Conservation (phyloP, 2,113 vertebrate genomes). For the Craseonycteris thonglongyai region DNA sequence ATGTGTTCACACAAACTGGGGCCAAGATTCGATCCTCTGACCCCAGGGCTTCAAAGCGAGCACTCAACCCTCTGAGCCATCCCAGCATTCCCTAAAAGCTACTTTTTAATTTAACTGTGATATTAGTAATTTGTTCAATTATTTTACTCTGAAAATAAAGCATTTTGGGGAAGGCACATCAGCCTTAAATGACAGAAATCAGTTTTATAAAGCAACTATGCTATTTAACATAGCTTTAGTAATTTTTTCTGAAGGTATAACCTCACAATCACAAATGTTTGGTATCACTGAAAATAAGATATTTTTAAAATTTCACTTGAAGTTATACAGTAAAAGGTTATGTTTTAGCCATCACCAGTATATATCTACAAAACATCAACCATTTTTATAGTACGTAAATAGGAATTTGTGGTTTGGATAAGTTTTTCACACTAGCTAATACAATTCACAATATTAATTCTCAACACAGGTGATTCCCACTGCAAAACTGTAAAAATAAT, state of each 20-base stretch:
- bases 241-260: background rate
- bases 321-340: background rate
- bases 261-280: background rate
- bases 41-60: too few relatives aligned
- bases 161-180: background rate
- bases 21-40: too few relatives aligned
- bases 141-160: slow-evolving; percentile 33
- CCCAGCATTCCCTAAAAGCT: too few relatives aligned
- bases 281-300: background rate
- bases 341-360: background rate
- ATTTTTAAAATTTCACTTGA: background rate
- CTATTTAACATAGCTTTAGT: slow-evolving; percentile 15
- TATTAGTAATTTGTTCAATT: background rate
- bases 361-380: background rate
- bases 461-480: background rate
- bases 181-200: background rate
- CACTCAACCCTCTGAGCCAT: too few relatives aligned
- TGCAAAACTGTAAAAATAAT: background rate
- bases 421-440: background rate
- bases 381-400: background rate
- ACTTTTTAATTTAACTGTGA: background rate
- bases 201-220: slow-evolving; percentile 8
- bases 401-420: background rate
- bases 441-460: background rate
- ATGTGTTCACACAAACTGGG: too few relatives aligned